Conservation (phyloP, 1,140 invertebrate genomes). For the Lepeophtheirus salmonis region DNA sequence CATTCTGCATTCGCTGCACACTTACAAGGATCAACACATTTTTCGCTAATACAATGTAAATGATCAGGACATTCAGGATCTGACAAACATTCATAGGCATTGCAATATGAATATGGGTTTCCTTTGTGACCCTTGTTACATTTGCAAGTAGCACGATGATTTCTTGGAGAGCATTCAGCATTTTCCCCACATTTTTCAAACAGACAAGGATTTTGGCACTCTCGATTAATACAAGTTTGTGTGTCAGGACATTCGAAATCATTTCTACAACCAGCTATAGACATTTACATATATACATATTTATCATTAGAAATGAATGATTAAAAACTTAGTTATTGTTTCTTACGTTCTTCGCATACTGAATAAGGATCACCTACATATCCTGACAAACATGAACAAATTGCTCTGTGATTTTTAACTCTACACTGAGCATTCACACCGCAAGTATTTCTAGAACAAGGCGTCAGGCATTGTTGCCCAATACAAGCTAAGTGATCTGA, state of each 20-base stretch:
- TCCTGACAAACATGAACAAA: constrained; percentile 25
- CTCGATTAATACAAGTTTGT: constrained; percentile 24
- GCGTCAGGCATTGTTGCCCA: constrained; percentile 51
- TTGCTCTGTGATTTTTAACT: constrained; percentile 45
- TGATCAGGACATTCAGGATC: not conserved
- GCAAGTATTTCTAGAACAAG: constrained; percentile 55
- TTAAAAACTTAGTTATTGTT: too few relatives aligned
- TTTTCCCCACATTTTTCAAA: constrained; percentile 26
- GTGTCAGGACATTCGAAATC: constrained; percentile 26
- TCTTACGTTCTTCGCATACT: constrained; percentile 39
- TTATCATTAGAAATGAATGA: not conserved
- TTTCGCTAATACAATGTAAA: not conserved
- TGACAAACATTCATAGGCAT: constrained; percentile 28
- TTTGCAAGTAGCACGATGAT: constrained; percentile 36
- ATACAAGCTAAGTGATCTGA: constrained; percentile 33
- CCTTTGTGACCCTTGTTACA: constrained; percentile 39
- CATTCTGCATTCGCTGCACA: constrained; percentile 37
- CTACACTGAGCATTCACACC: constrained; percentile 61
- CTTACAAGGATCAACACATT: constrained; percentile 21
- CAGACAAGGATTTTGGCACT: constrained; percentile 28
- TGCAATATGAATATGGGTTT: constrained; percentile 43
- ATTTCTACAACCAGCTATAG: constrained; percentile 25
- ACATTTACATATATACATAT: not conserved
- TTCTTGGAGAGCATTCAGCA: constrained; percentile 23
- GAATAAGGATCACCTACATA: constrained; percentile 29